Evolutionary conservation across 2,113 vertebrate genomes (phyloP).

Genomic region (Gnathonemus longibarbis): DNA sequence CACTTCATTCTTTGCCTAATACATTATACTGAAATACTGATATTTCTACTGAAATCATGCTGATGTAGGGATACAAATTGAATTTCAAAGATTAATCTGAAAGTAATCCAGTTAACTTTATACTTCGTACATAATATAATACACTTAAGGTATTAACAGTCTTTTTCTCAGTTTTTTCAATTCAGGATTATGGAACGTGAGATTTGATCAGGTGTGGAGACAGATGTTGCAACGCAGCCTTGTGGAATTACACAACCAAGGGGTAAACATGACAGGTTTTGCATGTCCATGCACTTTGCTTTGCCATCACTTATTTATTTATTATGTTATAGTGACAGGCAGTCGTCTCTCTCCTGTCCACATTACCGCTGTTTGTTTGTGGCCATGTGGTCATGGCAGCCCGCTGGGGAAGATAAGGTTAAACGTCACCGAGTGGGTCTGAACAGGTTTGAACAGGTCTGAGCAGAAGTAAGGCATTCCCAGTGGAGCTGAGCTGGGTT

Average conservation of each 20-base stretch:
- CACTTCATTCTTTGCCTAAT: not conserved
- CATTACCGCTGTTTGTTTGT: not conserved
- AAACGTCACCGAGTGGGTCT: not conserved
- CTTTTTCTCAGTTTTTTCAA: not conserved
- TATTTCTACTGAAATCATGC: not conserved
- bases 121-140: not conserved
- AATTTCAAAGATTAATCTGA: not conserved
- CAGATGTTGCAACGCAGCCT: constrained; percentile 1
- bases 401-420: not conserved
- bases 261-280: not conserved
- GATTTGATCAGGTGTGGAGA: constrained; percentile 7
- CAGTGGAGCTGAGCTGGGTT: not conserved
- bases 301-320: not conserved
- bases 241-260: not conserved
- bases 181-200: not conserved
- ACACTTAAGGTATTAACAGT: not conserved
- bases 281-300: not conserved
- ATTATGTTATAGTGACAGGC: not conserved
- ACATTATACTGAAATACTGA: not conserved
- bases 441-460: not conserved
- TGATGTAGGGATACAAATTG: not conserved
- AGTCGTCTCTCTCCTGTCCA: not conserved
- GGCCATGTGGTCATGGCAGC: not conserved
- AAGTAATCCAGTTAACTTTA: not conserved
- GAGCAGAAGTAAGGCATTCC: not conserved